phyloP scores from a whole-genome alignment of 2,113 vertebrate species.

The Stigmatopora nigra region DNA sequence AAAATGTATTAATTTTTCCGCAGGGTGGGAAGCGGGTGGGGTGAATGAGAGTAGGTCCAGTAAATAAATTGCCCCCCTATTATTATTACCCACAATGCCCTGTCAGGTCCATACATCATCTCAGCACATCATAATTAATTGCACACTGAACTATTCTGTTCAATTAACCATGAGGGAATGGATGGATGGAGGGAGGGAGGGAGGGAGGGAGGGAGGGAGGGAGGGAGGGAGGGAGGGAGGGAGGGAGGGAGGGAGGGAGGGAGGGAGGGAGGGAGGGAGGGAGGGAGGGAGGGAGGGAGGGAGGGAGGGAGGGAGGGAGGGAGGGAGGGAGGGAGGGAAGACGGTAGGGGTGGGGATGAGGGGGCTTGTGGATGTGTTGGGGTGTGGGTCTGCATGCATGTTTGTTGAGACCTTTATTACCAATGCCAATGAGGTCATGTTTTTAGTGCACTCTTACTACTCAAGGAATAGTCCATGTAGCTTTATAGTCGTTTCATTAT shows the following conservation, averaged over 20 bases:
- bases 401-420: conserved; percentile 37
- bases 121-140: conserved; percentile 76
- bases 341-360: background rate
- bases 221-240: conserved; percentile 29
- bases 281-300: conserved; percentile 24
- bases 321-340: conserved; percentile 12
- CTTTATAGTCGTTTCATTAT: background rate
- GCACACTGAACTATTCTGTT: conserved; percentile 72
- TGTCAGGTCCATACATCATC: conserved; percentile 72
- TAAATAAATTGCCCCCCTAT: conserved; percentile 69
- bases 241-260: conserved; percentile 37
- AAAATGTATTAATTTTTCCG: conserved; percentile 70
- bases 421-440: conserved; percentile 2
- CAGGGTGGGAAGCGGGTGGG: conserved; percentile 29
- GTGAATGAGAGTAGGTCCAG: conserved; percentile 52
- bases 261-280: conserved; percentile 44
- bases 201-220: conserved; percentile 31
- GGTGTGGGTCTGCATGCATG: background rate
- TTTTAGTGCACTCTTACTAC: background rate
- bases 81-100: conserved; percentile 70
- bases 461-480: background rate
- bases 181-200: conserved; percentile 25
- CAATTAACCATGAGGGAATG: conserved; percentile 68
- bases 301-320: conserved; percentile 51
- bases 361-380: background rate